These are phyloP conservation scores for Microplitis demolitor DNA, from an alignment of 1,140 invertebrate species.

Conservation along the genomic window DNA sequence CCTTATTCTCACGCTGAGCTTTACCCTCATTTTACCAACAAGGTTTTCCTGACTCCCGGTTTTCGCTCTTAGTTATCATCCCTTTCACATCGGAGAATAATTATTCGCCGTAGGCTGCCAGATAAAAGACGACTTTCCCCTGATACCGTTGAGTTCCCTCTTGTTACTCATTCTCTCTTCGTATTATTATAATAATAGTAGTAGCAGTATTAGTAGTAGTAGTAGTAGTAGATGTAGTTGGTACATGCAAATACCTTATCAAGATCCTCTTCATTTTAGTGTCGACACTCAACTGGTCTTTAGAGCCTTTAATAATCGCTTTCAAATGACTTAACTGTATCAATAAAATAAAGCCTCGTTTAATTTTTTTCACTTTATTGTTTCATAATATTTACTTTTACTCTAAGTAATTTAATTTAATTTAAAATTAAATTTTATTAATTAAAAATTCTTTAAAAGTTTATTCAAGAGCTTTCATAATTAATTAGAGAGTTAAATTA, in stretches of 20 bases:
- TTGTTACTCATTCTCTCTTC: neutral
- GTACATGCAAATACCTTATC: neutral
- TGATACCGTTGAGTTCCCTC: neutral
- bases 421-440: neutral
- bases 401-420: too few species aligned
- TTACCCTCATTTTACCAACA: too few species aligned
- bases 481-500: neutral
- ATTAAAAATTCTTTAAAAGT: neutral
- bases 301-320: neutral
- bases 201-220: too few species aligned
- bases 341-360: neutral
- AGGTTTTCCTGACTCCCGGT: neutral
- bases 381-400: neutral
- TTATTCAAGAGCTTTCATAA: neutral
- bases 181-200: too few species aligned
- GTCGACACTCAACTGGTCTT: slow-evolving; percentile 4
- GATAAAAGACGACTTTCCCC: slow-evolving; percentile 48
- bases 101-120: slow-evolving; percentile 51
- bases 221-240: too few species aligned
- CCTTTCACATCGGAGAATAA: slow-evolving; percentile 48
- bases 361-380: neutral
- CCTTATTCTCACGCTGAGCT: too few species aligned
- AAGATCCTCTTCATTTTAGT: neutral
- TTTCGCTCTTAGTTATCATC: slow-evolving; percentile 42
- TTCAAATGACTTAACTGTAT: neutral